These are phyloP conservation scores for Rhodinocichla rosea DNA, from an alignment of 2,113 vertebrate genomes.

Conservation along the genomic window DNA sequence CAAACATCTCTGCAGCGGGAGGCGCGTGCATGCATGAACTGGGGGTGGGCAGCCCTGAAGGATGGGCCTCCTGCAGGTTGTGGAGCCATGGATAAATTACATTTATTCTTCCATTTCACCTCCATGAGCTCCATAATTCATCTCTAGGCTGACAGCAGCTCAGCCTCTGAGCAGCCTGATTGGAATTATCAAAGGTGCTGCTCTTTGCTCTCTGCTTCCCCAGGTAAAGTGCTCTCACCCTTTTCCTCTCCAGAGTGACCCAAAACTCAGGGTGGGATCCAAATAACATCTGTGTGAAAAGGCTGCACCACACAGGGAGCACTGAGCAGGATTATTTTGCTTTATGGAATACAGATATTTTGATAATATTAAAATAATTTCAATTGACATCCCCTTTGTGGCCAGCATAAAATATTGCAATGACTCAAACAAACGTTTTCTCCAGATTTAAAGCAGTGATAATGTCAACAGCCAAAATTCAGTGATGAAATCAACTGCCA, in stretches of 20 bases:
- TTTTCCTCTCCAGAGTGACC: background rate
- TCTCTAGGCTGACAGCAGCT: background rate
- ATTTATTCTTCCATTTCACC: background rate
- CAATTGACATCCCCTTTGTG: rapidly evolving
- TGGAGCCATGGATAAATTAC: background rate
- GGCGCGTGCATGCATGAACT: background rate
- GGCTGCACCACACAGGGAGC: background rate
- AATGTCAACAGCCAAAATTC: background rate
- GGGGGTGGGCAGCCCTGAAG: background rate
- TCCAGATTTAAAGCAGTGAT: background rate
- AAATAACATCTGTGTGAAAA: background rate
- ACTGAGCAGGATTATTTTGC: background rate
- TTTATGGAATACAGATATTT: background rate
- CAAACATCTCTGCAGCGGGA: background rate
- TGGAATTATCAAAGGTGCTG: background rate
- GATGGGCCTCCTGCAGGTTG: background rate
- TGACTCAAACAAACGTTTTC: background rate
- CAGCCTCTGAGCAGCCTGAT: background rate
- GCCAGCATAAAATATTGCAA: background rate
- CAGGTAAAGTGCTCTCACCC: background rate
- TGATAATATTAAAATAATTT: background rate
- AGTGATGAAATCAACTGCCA: background rate
- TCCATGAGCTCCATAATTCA: background rate
- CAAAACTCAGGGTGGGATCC: background rate
- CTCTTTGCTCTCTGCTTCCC: background rate